Conservation (phyloP, 2,797 vertebrate genomes). For the Pseudochirops cupreus region DNA sequence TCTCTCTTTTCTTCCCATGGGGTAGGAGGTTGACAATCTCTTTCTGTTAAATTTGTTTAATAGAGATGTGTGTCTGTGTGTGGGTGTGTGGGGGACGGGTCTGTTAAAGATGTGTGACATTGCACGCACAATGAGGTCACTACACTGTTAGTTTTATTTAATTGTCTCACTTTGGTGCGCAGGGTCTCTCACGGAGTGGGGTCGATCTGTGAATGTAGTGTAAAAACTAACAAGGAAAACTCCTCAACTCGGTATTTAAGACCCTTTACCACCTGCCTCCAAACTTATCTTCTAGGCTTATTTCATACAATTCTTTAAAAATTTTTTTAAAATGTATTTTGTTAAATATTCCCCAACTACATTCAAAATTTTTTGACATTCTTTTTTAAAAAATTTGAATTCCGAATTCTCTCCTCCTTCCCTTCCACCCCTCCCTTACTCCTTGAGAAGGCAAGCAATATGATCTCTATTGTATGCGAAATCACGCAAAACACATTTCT, state of each 20-base stretch:
- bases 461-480: background rate
- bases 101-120: background rate
- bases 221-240: background rate
- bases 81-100: too few relatives aligned
- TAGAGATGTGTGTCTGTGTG: background rate
- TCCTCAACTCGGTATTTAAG: background rate
- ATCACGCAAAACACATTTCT: background rate
- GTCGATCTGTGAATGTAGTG: background rate
- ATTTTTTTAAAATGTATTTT: background rate
- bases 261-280: background rate
- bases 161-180: background rate
- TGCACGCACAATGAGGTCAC: background rate
- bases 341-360: background rate
- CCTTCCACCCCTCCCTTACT: background rate
- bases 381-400: background rate
- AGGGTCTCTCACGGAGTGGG: background rate
- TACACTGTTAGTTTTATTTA: background rate
- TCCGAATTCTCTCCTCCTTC: background rate
- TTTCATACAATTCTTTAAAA: background rate
- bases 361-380: background rate
- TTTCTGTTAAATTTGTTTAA: background rate
- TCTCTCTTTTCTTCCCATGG: background rate
- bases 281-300: background rate
- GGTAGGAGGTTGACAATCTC: background rate
- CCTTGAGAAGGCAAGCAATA: background rate